A percentile compares a stretch with the other conserved stretches of the same genome.
Conservation (phyloP, 2,797 vertebrate genomes). For the Discoglossus pictus region DNA sequence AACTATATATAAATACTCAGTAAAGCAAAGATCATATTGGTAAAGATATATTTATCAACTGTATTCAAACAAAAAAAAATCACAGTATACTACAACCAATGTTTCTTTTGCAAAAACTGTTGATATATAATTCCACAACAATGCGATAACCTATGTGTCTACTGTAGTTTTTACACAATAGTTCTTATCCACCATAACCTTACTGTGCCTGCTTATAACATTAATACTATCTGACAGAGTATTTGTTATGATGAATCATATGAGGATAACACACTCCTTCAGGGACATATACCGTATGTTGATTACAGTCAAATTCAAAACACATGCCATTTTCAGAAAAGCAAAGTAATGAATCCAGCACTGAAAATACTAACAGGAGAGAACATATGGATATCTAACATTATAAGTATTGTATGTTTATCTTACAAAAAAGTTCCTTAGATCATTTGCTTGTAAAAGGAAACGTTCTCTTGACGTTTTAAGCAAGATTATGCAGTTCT, state of each 20-base stretch:
- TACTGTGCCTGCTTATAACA: constrained; percentile 15
- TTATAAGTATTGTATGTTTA: constrained; percentile 12
- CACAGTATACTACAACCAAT: too few relatives aligned
- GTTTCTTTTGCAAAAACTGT: too few relatives aligned
- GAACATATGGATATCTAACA: background rate
- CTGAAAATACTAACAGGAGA: background rate
- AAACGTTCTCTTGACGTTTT: constrained; percentile 4
- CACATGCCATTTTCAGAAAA: constrained; percentile 33
- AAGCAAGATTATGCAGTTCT: constrained; percentile 1
- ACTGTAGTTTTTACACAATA: background rate
- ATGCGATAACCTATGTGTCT: too few relatives aligned
- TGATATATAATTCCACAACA: too few relatives aligned
- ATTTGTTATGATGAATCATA: constrained; percentile 43
- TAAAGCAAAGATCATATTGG: too few relatives aligned
- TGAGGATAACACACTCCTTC: constrained; percentile 38
- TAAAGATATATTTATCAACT: too few relatives aligned
- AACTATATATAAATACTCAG: too few relatives aligned
- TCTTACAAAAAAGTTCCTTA: background rate
- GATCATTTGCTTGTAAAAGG: constrained; percentile 1
- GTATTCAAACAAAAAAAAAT: too few relatives aligned
- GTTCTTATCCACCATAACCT: constrained; percentile 26
- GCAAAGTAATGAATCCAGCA: constrained; percentile 18
- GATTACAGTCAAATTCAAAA: constrained; percentile 39
- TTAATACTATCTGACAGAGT: constrained; percentile 39
- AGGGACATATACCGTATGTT: constrained; percentile 35